Evolutionary conservation across 2,113 vertebrate species (phyloP).

Genomic region (Hydrolagus affinis): DNA sequence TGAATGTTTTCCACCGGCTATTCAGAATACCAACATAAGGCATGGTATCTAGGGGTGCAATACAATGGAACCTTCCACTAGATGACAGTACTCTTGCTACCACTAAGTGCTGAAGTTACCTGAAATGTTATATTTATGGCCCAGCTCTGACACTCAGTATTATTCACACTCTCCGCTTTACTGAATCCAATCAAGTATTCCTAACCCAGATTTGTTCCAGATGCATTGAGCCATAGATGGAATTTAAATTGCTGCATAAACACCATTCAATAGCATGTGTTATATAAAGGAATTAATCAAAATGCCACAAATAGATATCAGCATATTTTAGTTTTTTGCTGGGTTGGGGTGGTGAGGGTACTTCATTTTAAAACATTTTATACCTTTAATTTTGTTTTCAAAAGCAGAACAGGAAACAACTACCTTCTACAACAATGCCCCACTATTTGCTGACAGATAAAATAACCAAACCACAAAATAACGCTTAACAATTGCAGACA

Average conservation of each 20-base stretch:
- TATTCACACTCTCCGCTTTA: not conserved
- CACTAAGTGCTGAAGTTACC: not conserved
- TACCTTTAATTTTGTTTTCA: no score
- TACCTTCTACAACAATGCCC: not conserved
- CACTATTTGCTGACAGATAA: not conserved
- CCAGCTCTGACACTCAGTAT: not conserved
- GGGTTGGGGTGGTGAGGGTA: no score
- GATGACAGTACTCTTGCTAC: not conserved
- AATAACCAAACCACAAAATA: conserved; percentile 19
- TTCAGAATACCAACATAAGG: not conserved
- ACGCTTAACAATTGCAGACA: not conserved
- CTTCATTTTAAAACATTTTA: no score
- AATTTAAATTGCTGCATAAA: not conserved
- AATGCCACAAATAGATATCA: not conserved
- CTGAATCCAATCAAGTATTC: not conserved
- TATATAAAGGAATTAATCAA: not conserved
- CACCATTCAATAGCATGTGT: no score
- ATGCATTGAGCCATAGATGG: not conserved
- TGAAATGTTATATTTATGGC: not conserved
- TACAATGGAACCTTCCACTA: not conserved
- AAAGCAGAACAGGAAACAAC: not conserved
- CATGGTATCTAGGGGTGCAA: not conserved
- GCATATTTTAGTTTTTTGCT: not conserved
- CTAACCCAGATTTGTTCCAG: not conserved
- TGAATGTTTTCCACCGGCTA: not conserved